Evolutionary conservation across 2,797 vertebrate species (phyloP), one percentile per base, ranked within the genome.

Genomic region (Gambelia wislizenii): DNA sequence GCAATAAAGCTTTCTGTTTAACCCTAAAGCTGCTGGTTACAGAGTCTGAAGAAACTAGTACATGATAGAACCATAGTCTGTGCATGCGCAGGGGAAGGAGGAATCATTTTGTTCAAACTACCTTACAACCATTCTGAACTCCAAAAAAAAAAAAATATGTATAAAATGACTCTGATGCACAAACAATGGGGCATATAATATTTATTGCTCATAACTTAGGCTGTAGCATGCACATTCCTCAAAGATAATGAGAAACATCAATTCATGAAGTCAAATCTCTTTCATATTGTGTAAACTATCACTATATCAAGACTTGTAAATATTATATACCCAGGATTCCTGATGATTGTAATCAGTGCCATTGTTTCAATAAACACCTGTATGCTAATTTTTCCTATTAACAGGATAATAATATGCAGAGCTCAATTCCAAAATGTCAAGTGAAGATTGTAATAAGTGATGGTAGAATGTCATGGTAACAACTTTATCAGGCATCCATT

Each of bases 321-420:
- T 74, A 25, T 80, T 79, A 44, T 54, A 49, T 42, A 64, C 9
- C 61, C 79, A 87, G 78, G 69, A 42, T 89, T 92, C 80, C 36
- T 16, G 88, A 12, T 74, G 36, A 67, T 76, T 30, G 39, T 47
- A 88, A 67, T 85, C 70, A 75, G 59, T 39, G 61, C 82, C 52
- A 87, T 87, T 87, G 69, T 79, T 74, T 84, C 49, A 81, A 13
- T 67, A 81, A 75, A 88, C 70, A 88, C 76, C 56, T 82, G 76
- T 88, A 82, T 84, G 83, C 36, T 91, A 85, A 69, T 85, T 85
- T 85, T 56, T 44, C 18, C 69, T 85, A 82, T 88, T 47, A 69
- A 36, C 70, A 75, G 70, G 18, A 69, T 67, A 91, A 81, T 83
- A 6, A 61, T 0, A 0, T 72, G 70, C 83, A 69, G 16, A 93